Evolutionary conservation across 2,113 vertebrate species (phyloP), one percentile per base, ranked within the genome.

Genomic region (Bombycilla garrulus): DNA sequence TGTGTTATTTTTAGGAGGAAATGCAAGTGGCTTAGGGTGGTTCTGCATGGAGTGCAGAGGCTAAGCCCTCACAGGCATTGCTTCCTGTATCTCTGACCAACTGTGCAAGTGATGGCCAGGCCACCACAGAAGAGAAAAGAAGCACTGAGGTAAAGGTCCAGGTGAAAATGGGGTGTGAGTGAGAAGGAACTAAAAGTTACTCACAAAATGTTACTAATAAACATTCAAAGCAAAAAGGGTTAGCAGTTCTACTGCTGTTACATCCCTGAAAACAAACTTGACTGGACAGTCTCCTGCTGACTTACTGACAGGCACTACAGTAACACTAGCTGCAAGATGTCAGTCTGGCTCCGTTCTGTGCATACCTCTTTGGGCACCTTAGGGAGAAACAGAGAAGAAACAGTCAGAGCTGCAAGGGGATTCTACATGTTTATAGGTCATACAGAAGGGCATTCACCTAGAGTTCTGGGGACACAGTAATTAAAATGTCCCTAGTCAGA

Each of bases 311-410:
- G 81, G 71, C 80, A 92, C 64, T 95, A 95, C 64, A 93, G 80
- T 82, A 83, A 92, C 60, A 24, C 31, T 73, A 95, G 88, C 69
- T 91, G 81, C 79, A 90, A 95, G 80, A 7, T 73, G 81, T 69
- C 88, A 93, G 0, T 62, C 78, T 65, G 91, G 79, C 92, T 95
- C 44, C 10, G 0, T 51, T 77, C 61, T 94, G 96, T n/a, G 26
- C 97, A 93, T 98, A 99, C 99, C 99, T 99, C 98, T 97, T 98
- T 98, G n/a, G 99, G 98, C 65, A 99, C 99, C 99, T 99, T 70
- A 4, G 74, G 95, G 65, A 98, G 83, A 98, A 91, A 92, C 10
- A 96, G 89, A 76, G 66, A 86, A 88, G 70, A 89, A 85, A 58
- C 23, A 12, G 70, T 97, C 78, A 97, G 94, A 86, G 42, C 61